Evolutionary conservation across 2,888 invertebrate species (phyloP).

Genomic region (Byasa hedistus): DNA sequence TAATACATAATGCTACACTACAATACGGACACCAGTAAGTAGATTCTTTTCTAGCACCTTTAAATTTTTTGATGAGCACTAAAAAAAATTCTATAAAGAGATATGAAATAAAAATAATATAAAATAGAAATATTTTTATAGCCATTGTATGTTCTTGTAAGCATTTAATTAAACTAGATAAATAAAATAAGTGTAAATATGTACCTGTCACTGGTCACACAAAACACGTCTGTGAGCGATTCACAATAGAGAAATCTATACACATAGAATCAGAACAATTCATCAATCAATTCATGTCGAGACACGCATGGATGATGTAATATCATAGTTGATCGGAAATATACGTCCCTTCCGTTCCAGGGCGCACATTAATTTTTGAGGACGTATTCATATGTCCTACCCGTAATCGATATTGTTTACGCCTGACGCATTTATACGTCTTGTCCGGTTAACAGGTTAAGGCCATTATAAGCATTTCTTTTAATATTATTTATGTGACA

Average conservation of each 20-base stretch:
- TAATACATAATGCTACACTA: slow-evolving; percentile 34
- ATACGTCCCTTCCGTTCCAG: slow-evolving; percentile 31
- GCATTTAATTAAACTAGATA: slow-evolving; percentile 19
- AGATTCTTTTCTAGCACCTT: slow-evolving; percentile 29
- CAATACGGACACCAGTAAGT: slow-evolving; percentile 31
- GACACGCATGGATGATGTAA: slow-evolving; percentile 30
- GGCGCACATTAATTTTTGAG: slow-evolving; percentile 18
- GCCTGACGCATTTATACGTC: slow-evolving; percentile 21
- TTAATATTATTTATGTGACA: too few relatives aligned
- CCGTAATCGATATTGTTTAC: slow-evolving; percentile 23
- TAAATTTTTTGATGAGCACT: slow-evolving; percentile 16
- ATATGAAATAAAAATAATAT: slow-evolving; percentile 21
- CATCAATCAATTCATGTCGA: slow-evolving; percentile 15
- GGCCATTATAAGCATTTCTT: too few relatives aligned
- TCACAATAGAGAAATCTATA: slow-evolving; percentile 5
- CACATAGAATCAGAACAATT: slow-evolving; percentile 5
- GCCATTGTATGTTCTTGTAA: slow-evolving; percentile 7
- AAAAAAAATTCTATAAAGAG: slow-evolving; percentile 15
- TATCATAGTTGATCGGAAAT: slow-evolving; percentile 31
- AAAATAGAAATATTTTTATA: slow-evolving; percentile 23
- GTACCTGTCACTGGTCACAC: slow-evolving; percentile 30
- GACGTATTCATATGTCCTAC: slow-evolving; percentile 23
- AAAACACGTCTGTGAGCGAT: slow-evolving; percentile 28
- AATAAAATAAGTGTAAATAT: slow-evolving; percentile 30
- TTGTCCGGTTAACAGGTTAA: too few relatives aligned